These are phyloP conservation scores for Polydrusus pterygomalis DNA, from an alignment of 2,888 invertebrate species.

Conservation along the genomic window DNA sequence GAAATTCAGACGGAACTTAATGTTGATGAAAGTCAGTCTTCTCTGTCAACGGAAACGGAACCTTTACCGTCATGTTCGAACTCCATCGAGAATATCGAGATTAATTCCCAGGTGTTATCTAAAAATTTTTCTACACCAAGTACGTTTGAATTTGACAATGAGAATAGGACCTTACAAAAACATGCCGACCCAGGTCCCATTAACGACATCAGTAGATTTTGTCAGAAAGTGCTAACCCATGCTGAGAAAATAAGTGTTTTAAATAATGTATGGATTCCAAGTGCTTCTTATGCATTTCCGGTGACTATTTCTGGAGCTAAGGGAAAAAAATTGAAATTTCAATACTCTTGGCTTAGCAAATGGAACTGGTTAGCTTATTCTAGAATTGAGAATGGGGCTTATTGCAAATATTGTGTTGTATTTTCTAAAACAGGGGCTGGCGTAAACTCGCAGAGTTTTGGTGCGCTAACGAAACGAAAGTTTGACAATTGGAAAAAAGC, in stretches of 20 bases:
- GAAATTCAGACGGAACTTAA: background rate
- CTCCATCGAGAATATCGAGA: too few relatives aligned
- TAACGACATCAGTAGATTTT: background rate
- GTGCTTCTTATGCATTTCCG: background rate
- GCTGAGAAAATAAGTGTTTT: slow-evolving; percentile 8
- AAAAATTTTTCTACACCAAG: background rate
- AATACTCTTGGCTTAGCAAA: background rate
- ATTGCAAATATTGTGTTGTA: slow-evolving; percentile 1
- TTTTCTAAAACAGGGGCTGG: background rate
- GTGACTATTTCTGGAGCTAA: background rate
- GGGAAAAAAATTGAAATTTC: slow-evolving; percentile 2
- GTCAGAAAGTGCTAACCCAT: background rate
- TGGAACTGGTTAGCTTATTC: slow-evolving; percentile 2
- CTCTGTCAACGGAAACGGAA: background rate
- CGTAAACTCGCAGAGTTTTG: background rate
- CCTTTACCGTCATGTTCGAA: too few relatives aligned
- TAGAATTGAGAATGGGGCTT: background rate
- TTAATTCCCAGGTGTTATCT: too few relatives aligned
- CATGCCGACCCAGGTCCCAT: background rate
- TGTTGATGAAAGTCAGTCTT: background rate
- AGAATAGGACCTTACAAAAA: background rate
- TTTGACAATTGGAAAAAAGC: slow-evolving; percentile 6
- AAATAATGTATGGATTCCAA: background rate
- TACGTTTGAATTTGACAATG: background rate
- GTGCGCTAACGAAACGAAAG: background rate